Evolutionary conservation across 2,888 invertebrate species (phyloP), one percentile per base, ranked within the genome.

Genomic region (Achlya flavicornis): DNA sequence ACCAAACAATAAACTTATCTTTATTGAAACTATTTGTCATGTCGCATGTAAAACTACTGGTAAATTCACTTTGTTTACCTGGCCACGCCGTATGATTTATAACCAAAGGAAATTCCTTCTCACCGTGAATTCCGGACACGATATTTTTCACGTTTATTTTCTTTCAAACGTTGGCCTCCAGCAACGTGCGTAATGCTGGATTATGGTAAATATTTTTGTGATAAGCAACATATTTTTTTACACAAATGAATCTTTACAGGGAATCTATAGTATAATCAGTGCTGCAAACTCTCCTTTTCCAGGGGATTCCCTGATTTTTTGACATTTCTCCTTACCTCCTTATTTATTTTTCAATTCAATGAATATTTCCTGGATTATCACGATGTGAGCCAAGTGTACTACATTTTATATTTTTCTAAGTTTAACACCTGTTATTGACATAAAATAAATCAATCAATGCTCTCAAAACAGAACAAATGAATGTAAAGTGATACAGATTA

Each of bases 221-320:
- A 58, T 38, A 46, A 46, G 32, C 32, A 35, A 32, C n/a, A 0
- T 58, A 58, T 58, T 58, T 14, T 33, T 12, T 32, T 14, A 32
- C 35, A 5, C 3, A 19, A 53, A 32, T 59, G 59, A 65, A 68
- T 62, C 58, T 43, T 67, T 46, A 19, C 41, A 33, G 43, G 48
- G 61, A 62, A 65, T 64, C 63, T 59, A 66, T 1, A 26, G 26
- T 26, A 66, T 63, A 48, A 63, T 62, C n/a, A n/a, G n/a, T n/a
- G n/a, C n/a, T n/a, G n/a, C n/a, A n/a, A n/a, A n/a, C n/a, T n/a
- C n/a, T n/a, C n/a, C n/a, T n/a, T n/a, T n/a, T n/a, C n/a, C n/a
- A n/a, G n/a, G n/a, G n/a, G n/a, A n/a, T n/a, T n/a, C n/a, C n/a
- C n/a, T n/a, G n/a, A n/a, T n/a, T n/a, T n/a, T n/a, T n/a, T n/a